These are phyloP conservation scores for Ichneumon xanthorius DNA, from an alignment of 2,888 invertebrate genomes.

Conservation along the genomic window DNA sequence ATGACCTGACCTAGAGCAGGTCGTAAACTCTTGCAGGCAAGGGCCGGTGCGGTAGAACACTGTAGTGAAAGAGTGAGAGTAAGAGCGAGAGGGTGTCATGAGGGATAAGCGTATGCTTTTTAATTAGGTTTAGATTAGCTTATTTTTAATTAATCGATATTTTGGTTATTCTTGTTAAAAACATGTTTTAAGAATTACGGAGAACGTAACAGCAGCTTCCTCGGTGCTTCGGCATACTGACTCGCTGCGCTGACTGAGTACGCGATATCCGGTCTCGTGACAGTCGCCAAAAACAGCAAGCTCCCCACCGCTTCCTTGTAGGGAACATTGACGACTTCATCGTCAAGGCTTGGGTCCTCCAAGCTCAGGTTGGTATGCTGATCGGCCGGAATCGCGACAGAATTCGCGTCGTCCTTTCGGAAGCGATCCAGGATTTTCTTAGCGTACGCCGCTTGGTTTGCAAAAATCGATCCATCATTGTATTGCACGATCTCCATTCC, in stretches of 20 bases:
- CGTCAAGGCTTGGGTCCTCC: not conserved
- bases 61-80: too few species aligned
- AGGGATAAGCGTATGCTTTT: too few species aligned
- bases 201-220: too few species aligned
- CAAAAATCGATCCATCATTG: constrained; percentile 58
- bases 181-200: too few species aligned
- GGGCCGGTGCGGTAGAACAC: too few species aligned
- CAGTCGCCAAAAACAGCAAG: constrained; percentile 58
- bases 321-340: not conserved
- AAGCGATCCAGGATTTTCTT: constrained; percentile 57
- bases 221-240: constrained; percentile 40
- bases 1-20: too few species aligned
- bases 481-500: constrained; percentile 58
- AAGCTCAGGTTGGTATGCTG: constrained; percentile 57
- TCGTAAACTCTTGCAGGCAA: too few species aligned
- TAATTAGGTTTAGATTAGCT: too few species aligned
- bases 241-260: constrained; percentile 57
- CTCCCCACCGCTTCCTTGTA: constrained; percentile 67
- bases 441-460: constrained; percentile 61
- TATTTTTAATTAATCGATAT: too few species aligned
- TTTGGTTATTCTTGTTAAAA: too few species aligned
- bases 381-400: constrained; percentile 59
- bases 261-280: constrained; percentile 66
- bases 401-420: constrained; percentile 59
- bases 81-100: too few species aligned